A percentile compares a stretch with the other conserved stretches of the same genome.
Conservation (phyloP, 2,797 vertebrate species). For the Ceryle rudis region DNA sequence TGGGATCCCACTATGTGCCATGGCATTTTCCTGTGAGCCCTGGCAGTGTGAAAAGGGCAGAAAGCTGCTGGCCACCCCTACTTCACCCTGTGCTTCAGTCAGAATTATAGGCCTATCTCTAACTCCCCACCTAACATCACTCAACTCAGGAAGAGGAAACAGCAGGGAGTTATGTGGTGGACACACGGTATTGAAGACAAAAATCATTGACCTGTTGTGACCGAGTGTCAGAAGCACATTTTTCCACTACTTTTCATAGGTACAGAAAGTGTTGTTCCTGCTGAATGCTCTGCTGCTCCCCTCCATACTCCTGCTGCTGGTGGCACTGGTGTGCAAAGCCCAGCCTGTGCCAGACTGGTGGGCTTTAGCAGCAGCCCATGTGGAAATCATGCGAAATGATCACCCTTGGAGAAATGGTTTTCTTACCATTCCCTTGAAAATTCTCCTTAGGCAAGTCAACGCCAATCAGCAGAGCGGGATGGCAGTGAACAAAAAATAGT, state of each 20-base stretch:
- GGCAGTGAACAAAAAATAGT: background rate
- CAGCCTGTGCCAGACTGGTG: background rate
- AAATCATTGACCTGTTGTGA: background rate
- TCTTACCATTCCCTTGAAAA: background rate
- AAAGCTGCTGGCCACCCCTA: background rate
- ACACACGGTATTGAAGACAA: background rate
- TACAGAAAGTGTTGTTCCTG: background rate
- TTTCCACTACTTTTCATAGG: background rate
- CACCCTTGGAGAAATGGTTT: background rate
- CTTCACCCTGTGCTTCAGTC: background rate
- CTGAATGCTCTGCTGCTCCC: background rate
- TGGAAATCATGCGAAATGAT: background rate
- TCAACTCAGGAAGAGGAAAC: rapidly evolving
- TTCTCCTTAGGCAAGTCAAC: background rate
- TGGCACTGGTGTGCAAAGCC: background rate
- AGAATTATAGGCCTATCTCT: background rate
- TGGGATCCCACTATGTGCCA: background rate
- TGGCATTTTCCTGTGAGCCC: background rate
- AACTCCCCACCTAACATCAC: background rate
- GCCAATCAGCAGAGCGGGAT: background rate
- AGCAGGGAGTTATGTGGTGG: background rate
- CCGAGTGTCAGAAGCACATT: background rate
- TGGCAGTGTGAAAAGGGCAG: background rate
- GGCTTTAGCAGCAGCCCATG: background rate
- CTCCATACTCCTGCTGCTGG: background rate